phyloP scores from a whole-genome alignment of 2,113 vertebrate species.

The Sciurus niger region DNA sequence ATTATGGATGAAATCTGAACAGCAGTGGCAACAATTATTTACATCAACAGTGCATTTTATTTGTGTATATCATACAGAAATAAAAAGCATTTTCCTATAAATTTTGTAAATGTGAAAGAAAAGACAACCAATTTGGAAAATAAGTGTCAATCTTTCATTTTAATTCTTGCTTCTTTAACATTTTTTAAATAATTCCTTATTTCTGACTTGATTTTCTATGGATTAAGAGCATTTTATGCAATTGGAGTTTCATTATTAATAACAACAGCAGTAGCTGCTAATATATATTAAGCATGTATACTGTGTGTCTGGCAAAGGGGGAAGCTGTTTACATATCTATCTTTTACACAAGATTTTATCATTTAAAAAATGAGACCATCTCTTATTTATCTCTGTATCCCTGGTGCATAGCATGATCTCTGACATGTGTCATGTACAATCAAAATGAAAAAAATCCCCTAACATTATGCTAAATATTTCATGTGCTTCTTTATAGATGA shows the following conservation, averaged over 20 bases:
- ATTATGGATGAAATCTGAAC: slow-evolving; percentile 38
- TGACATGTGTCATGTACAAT: not conserved
- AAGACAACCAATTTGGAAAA: slow-evolving; percentile 8
- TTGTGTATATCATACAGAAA: not conserved
- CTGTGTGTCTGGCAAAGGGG: not conserved
- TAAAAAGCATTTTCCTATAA: slow-evolving; percentile 43
- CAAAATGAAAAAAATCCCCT: not conserved
- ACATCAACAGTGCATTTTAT: slow-evolving; percentile 30
- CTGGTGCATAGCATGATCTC: not conserved
- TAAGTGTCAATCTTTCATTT: slow-evolving; percentile 3
- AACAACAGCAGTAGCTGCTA: not conserved
- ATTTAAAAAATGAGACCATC: not conserved
- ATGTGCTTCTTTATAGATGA: not conserved
- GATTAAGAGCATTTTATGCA: slow-evolving; percentile 13
- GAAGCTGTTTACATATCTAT: not conserved
- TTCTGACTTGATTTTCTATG: slow-evolving; percentile 28
- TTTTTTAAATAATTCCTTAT: not conserved
- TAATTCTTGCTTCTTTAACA: not conserved
- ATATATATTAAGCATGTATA: not conserved
- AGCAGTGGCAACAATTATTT: slow-evolving; percentile 37
- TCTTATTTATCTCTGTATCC: not conserved
- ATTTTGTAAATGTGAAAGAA: slow-evolving; percentile 18
- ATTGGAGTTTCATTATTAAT: not conserved
- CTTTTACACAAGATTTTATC: not conserved
- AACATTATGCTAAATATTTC: not conserved